Conservation (phyloP, 2,113 vertebrate genomes). For the Eubucco bourcierii region DNA sequence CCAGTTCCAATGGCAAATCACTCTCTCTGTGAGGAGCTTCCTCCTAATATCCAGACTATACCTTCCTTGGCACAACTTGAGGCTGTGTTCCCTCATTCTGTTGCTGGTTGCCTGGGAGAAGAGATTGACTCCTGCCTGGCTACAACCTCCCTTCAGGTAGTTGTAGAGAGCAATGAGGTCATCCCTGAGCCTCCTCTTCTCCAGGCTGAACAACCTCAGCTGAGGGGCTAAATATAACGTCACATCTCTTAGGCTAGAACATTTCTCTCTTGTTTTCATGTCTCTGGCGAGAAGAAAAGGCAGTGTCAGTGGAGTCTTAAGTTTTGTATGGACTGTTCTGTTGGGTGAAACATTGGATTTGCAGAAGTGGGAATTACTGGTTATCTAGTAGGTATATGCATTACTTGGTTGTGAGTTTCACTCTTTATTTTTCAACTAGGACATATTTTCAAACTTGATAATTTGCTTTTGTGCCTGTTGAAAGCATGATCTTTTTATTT, state of each 20-base stretch:
- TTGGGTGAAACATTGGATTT: not conserved
- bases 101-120: too few relatives aligned
- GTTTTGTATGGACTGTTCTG: not conserved
- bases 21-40: too few relatives aligned
- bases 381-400: not conserved
- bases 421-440: not conserved
- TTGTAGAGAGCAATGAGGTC: too few relatives aligned
- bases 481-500: not conserved
- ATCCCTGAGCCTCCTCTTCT: too few relatives aligned
- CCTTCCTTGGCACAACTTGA: too few relatives aligned
- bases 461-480: not conserved
- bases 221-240: not conserved
- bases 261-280: not conserved
- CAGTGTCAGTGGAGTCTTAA: not conserved
- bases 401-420: constrained; percentile 6
- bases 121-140: too few relatives aligned
- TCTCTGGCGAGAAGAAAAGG: constrained; percentile 7
- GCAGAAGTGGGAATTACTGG: constrained; percentile 21
- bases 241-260: not conserved
- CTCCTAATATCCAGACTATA: too few relatives aligned
- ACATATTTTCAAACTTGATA: not conserved
- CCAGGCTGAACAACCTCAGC: not conserved
- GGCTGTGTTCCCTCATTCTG: too few relatives aligned
- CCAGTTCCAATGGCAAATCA: too few relatives aligned
- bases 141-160: too few relatives aligned